These are phyloP conservation scores for Autographa pulchrina DNA, from an alignment of 2,888 invertebrate species.

Conservation along the genomic window DNA sequence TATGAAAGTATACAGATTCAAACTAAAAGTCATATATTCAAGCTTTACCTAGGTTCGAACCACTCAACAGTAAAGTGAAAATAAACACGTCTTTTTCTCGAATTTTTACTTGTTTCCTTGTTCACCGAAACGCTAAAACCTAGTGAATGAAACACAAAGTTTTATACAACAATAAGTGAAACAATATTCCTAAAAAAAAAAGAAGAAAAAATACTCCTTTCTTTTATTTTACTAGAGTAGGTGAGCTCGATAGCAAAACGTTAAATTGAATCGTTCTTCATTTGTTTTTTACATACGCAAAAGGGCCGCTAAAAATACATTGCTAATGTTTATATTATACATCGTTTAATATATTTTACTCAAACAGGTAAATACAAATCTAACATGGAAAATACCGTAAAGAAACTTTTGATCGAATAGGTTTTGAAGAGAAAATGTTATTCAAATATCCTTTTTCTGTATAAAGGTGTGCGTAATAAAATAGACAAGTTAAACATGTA, in stretches of 20 bases:
- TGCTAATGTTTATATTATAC: neutral
- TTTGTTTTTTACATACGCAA: neutral
- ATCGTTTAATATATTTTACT: neutral
- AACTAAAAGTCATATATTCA: no score
- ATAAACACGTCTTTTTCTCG: no score
- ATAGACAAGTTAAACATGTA: conserved; percentile 10
- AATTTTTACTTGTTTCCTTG: no score
- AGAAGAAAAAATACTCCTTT: neutral
- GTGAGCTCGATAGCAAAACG: neutral
- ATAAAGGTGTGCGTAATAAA: conserved; percentile 25
- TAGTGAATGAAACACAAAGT: neutral
- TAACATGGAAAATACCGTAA: conserved; percentile 1
- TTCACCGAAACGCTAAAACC: no score
- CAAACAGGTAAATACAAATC: conserved; percentile 1
- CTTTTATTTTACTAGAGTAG: neutral
- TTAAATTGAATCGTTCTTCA: neutral
- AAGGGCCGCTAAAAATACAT: neutral
- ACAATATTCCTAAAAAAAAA: neutral
- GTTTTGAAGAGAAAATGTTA: conserved; percentile 9
- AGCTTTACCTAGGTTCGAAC: no score
- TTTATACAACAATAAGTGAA: neutral
- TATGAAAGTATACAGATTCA: no score
- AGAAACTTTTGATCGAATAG: conserved; percentile 21
- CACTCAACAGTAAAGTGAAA: no score
- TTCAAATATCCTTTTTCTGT: conserved; percentile 24